Percentiles rank a stretch among this genome's conserved stretches.
These are phyloP conservation scores for Aphaenogaster ashmeadi DNA, from an alignment of 1,140 invertebrate species.

Conservation along the genomic window DNA sequence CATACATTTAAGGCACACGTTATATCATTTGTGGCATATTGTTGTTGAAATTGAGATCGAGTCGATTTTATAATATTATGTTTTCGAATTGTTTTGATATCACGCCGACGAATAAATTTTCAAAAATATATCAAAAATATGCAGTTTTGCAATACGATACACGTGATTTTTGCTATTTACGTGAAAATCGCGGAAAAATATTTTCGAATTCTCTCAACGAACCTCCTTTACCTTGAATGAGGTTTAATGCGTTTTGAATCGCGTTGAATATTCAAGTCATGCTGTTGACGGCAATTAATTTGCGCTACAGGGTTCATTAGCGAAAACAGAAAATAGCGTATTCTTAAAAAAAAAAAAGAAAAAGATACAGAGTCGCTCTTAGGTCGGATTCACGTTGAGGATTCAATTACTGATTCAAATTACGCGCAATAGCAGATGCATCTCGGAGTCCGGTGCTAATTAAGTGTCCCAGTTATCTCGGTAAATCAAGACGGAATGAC, in stretches of 20 bases:
- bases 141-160: background rate
- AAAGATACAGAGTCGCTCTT: background rate
- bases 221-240: slow-evolving; percentile 33
- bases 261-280: background rate
- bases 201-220: slow-evolving; percentile 19
- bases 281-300: slow-evolving; percentile 36
- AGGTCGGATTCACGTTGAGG: slow-evolving; percentile 24
- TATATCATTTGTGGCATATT: background rate
- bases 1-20: background rate
- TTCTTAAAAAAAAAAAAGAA: background rate
- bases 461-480: background rate
- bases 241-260: slow-evolving; percentile 22
- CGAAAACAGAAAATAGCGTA: slow-evolving; percentile 20
- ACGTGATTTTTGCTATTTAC: slow-evolving; percentile 10
- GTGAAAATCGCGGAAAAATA: slow-evolving; percentile 12
- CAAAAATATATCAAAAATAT: background rate
- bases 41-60: background rate
- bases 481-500: slow-evolving; percentile 44
- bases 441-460: slow-evolving; percentile 32
- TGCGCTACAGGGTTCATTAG: slow-evolving; percentile 36
- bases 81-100: background rate
- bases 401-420: background rate
- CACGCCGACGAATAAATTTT: background rate
- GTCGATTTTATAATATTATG: background rate
- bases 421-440: slow-evolving; percentile 18